phyloP scores from a whole-genome alignment of 2,113 vertebrate genomes.

The Seriola dumerili region DNA sequence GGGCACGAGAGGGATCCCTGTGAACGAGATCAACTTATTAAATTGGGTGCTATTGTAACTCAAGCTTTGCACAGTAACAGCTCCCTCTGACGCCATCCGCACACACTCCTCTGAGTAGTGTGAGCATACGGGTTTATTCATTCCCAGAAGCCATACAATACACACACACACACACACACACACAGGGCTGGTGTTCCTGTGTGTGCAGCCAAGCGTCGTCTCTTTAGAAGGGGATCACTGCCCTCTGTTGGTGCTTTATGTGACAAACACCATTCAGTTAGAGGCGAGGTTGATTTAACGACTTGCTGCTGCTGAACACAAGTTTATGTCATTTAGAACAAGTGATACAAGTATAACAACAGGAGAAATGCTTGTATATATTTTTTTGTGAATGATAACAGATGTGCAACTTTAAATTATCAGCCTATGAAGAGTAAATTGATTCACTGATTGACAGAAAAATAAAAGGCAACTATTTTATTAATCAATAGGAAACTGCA shows the following conservation, averaged over 20 bases:
- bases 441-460: not conserved
- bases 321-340: not conserved
- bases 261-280: not conserved
- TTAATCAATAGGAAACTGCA: not conserved
- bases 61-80: conserved; percentile 22
- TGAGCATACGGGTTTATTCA: conserved; percentile 11
- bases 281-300: too few species aligned
- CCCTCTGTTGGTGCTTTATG: conserved; percentile 69
- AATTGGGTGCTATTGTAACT: not conserved
- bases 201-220: not conserved
- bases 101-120: not conserved
- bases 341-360: too few species aligned
- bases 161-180: not conserved
- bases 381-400: not conserved
- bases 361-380: not conserved
- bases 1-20: conserved; percentile 48
- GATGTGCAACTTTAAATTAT: not conserved
- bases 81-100: conserved; percentile 49
- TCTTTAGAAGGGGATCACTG: conserved; percentile 37
- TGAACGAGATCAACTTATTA: conserved; percentile 32
- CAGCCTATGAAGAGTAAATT: not conserved
- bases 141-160: not conserved
- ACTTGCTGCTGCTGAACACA: not conserved
- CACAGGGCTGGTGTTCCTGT: not conserved
- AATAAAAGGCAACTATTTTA: not conserved